Evolutionary conservation across 2,797 vertebrate species (phyloP).

Genomic region (Paratrypauchen microcephalus): DNA sequence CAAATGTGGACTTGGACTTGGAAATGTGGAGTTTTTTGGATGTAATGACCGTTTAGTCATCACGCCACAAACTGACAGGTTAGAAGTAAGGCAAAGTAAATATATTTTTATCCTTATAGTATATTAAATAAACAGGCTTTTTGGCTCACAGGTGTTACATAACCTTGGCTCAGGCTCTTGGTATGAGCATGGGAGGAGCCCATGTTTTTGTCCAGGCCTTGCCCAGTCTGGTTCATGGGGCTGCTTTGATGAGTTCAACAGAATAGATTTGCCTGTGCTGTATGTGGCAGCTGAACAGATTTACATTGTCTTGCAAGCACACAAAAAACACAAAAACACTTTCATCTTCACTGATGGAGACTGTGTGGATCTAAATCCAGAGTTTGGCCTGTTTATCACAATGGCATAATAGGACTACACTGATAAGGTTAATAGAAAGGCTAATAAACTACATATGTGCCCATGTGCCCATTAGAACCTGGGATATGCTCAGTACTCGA

Average conservation of each 20-base stretch:
- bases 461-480: slow-evolving; percentile 89
- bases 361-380: slow-evolving; percentile 90
- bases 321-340: slow-evolving; percentile 81
- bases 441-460: too few relatives aligned
- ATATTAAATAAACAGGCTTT: not conserved
- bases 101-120: not conserved
- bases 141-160: slow-evolving; percentile 88
- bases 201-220: slow-evolving; percentile 78
- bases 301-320: slow-evolving; percentile 90
- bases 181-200: slow-evolving; percentile 97
- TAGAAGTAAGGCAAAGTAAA: not conserved
- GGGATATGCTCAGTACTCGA: too few relatives aligned
- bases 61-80: slow-evolving; percentile 87
- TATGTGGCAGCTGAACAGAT: slow-evolving; percentile 98
- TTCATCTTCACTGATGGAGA: slow-evolving; percentile 96
- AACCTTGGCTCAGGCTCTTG: slow-evolving; percentile 92
- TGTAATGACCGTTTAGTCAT: slow-evolving; percentile 92
- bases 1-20: slow-evolving; percentile 86
- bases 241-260: slow-evolving; percentile 98
- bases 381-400: slow-evolving; percentile 96
- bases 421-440: slow-evolving; percentile 3
- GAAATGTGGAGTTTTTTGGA: slow-evolving; percentile 90
- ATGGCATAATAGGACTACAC: slow-evolving; percentile 79
- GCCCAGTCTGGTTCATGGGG: slow-evolving; percentile 99
- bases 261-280: slow-evolving; percentile 94